Base-by-base conservation (phyloP, 2,113 vertebrate species). In the Elephas maximus region DNA sequence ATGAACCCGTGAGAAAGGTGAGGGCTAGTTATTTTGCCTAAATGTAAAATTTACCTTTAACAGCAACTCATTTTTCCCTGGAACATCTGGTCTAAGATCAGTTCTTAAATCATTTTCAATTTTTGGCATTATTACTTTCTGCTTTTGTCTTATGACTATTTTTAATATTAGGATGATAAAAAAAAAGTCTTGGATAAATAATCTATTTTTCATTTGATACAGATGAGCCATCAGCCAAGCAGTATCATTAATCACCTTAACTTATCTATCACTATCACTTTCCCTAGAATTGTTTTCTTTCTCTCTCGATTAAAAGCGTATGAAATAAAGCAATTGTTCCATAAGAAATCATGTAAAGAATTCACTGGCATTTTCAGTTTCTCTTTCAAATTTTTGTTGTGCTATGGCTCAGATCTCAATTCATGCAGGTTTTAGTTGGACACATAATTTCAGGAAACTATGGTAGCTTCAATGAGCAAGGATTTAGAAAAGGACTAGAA, bases 161-260 rank as follows among this genome's bases (percentile, higher is more conserved):
- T 97, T 98, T 97, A 98, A 97, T 96, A 98, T 97, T 97, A 92
- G 85, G 95, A 65, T 94, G 92, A 97, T 97, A 92, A 98, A 96
- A 95, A 97, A 63, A 94, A 84, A 53, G 92, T 73, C 57, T 96
- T 91, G 21, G 88, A 98, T 97, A 98, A 97, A 98, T 98, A 97
- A 98, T 95, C 98, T 96, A 97, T 98, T 98, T 98, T 97, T 98
- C 98, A 98, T 95, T 95, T 95, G 97, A 94, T 96, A 98, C 97
- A 98, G 91, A 88, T 97, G 89, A 93, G 95, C 97, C 80, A 82
- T 94, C 94, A 97, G 95, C 98, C 63, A 97, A 86, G 98, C 96
- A 97, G 92, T 97, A 92, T 97, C 96, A 98, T 98, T 97, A 98
- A 98, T 98, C 98, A 98, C 37, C 17, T 83, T 86, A 92, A 89